Evolutionary conservation across 2,113 vertebrate species (phyloP), one percentile per base, ranked within the genome.

Genomic region (Australoheros scitulus): DNA sequence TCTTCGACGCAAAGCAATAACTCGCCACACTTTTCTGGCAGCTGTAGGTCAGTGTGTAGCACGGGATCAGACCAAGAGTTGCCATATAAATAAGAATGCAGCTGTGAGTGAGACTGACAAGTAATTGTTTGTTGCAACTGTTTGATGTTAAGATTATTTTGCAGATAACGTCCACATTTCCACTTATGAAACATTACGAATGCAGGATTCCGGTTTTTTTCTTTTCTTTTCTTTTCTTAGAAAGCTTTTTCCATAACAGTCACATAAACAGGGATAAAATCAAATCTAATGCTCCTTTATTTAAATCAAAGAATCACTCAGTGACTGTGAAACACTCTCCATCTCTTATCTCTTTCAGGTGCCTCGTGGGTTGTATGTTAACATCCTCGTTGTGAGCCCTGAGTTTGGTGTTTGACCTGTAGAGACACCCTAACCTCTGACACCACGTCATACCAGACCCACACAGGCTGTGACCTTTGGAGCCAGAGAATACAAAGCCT

Each of bases 341-440:
- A 1, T 59, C 41, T 81, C 70, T 7, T 32, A 34, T 82, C 55
- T 82, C 70, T 72, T 52, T 10, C 55, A 90, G 89, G 82, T 87
- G 70, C 63, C 41, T 60, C 41, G 2, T 10, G 32, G 75, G 26
- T 34, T 29, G 34, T 32, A 18, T 7, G 61, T 41, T 75, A 50
- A 43, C 80, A 50, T 79, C 58, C 60, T 17, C 32, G 38, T 15
- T 2, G 10, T 55, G 29, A 78, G 18, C 65, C 64, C 58, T 13
- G 7, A 2, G 11, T 60, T 72, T 24, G 77, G 61, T 57, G 3
- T 20, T 22, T 1, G n/a, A 20, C 70, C 75, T 55, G 5, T 63
- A 79, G 75, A 72, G 29, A 8, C 47, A 36, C 2, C 2, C 43
- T 1, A 17, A 34, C n/a, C 29, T 74, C 63, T 22, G 61, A 87